Base-by-base conservation (phyloP, 2,113 vertebrate species). In the Phylloscopus trochilus region DNA sequence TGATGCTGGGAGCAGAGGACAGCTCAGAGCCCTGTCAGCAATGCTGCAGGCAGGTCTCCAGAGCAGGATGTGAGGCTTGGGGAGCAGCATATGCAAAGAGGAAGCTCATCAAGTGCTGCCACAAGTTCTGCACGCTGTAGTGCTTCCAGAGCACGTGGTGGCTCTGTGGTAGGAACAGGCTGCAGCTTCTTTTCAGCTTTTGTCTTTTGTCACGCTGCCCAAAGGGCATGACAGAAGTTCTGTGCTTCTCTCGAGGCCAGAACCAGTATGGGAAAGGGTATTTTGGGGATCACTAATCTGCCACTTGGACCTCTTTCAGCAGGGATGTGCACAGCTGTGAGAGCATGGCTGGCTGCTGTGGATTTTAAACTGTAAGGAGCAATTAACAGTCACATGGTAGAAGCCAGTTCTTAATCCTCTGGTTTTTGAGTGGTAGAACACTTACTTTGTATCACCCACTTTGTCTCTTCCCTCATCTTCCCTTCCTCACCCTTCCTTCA, bases 211-310 rank as follows among this genome's bases (percentile, higher is more conserved):
- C 51, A 39, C 0, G 0, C 41, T 70, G 59, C 76, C 59, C 73
- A 52, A 43, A 83, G 76, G 64, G 21, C 79, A 63, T 74, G 79
- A 46, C 19, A 44, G 70, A 69, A 59, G 14, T 44, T 56, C 52
- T 60, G 16, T 75, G 55, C 83, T 90, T 55, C 85, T 92, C 12
- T 83, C 55, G 59, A 93, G 76, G 68, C 47, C 76, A 74, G 80
- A 94, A 47, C 47, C 0, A 0, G 11, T 33, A 30, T 15, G 33
- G 59, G 49, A 83, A 37, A 33, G 30, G 73, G 47, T 74, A 31
- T 78, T 85, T 59, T 37, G 83, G 86, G 76, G 68, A 88, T 92
- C 66, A 63, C 60, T 90, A 53, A 35, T 90, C 51, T 89, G 73
- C 83, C 43, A 28, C 80, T 86, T 24, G 11, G 68, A 67, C 59